These are phyloP conservation scores for Drosophila meridiana DNA, from an alignment of 2,888 invertebrate genomes.

Conservation along the genomic window DNA sequence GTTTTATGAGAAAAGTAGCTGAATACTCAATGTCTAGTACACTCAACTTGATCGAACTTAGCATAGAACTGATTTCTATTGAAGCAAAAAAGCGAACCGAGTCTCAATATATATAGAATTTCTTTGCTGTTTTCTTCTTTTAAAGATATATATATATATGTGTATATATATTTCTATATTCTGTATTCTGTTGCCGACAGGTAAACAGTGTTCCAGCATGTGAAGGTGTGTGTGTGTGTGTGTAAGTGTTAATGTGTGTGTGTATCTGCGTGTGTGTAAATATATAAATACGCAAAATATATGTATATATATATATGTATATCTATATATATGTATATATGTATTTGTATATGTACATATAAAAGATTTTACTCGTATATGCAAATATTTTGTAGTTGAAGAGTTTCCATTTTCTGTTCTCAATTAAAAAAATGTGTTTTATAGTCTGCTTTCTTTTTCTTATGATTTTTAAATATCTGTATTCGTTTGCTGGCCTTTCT, in stretches of 20 bases:
- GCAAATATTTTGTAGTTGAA: constrained; percentile 34
- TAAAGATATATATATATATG: constrained; percentile 14
- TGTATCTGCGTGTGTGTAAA: constrained; percentile 52
- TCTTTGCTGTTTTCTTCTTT: not conserved
- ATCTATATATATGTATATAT: constrained; percentile 53
- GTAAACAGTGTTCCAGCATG: constrained; percentile 39
- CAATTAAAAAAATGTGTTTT: constrained; percentile 48
- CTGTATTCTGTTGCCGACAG: constrained; percentile 34
- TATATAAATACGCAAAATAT: constrained; percentile 80
- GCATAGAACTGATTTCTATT: constrained; percentile 35
- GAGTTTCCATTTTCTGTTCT: constrained; percentile 23
- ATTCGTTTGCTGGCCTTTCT: constrained; percentile 54
- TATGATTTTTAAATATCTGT: constrained; percentile 58
- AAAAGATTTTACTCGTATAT: constrained; percentile 46
- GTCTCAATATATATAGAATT: constrained; percentile 19
- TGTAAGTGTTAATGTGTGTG: constrained; percentile 47
- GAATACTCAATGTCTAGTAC: constrained; percentile 26
- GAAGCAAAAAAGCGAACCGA: constrained; percentile 76
- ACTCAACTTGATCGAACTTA: constrained; percentile 28
- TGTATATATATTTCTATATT: constrained; percentile 23
- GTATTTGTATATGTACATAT: constrained; percentile 56
- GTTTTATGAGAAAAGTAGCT: constrained; percentile 14
- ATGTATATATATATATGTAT: constrained; percentile 53
- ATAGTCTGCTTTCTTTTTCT: constrained; percentile 44
- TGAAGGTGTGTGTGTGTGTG: constrained; percentile 29